These are phyloP conservation scores for Linnaemya tessellans DNA, from an alignment of 2,888 invertebrate species.

Conservation along the genomic window DNA sequence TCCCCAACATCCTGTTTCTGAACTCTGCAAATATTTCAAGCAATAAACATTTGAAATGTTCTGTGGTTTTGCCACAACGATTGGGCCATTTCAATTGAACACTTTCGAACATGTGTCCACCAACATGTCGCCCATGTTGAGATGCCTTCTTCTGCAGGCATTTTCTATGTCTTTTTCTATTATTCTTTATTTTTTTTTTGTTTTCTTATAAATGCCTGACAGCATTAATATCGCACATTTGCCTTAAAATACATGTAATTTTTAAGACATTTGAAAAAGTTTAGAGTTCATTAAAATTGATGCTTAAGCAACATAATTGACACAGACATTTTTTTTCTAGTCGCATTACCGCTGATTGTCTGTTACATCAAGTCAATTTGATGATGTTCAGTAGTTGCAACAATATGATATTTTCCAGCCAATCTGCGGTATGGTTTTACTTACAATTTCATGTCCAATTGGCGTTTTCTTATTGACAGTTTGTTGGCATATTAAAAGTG, in stretches of 20 bases:
- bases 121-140: conserved; percentile 44
- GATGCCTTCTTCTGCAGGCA: not conserved
- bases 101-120: conserved; percentile 50
- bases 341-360: conserved; percentile 59
- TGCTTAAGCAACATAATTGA: conserved; percentile 74
- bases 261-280: conserved; percentile 56
- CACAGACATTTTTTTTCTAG: conserved; percentile 68
- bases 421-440: conserved; percentile 3
- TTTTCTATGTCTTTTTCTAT: too few species aligned
- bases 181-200: too few species aligned
- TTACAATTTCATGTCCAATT: conserved; percentile 38
- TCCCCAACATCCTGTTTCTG: conserved; percentile 4
- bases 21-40: not conserved
- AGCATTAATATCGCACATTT: conserved; percentile 34
- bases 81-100: conserved; percentile 1
- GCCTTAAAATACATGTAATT: conserved; percentile 56
- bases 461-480: conserved; percentile 50
- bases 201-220: conserved; percentile 19
- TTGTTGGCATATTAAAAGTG: conserved; percentile 39
- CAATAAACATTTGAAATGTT: not conserved
- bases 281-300: conserved; percentile 75
- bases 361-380: conserved; percentile 59
- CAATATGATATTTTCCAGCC: conserved; percentile 16
- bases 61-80: conserved; percentile 25
- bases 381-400: conserved; percentile 52